Evolutionary conservation across 1,140 invertebrate species (phyloP), one percentile per base, ranked within the genome.

Genomic region (Chelonus insularis): DNA sequence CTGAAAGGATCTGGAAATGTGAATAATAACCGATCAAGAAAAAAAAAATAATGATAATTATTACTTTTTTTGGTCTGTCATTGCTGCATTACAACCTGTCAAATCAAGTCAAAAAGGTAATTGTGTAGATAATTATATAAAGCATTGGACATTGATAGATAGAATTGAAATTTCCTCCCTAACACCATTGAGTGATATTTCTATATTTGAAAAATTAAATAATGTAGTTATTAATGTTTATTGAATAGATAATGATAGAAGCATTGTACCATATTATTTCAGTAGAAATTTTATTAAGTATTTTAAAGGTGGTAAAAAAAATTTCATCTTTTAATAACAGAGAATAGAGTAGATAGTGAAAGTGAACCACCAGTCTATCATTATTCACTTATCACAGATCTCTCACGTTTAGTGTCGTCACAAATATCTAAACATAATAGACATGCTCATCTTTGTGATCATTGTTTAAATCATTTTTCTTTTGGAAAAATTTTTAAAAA

Each of bases 151-250:
- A n/a, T n/a, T n/a, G n/a, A n/a, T n/a, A n/a, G n/a, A n/a, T n/a
- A n/a, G n/a, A n/a, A n/a, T n/a, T n/a, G n/a, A n/a, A n/a, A n/a
- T n/a, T n/a, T n/a, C n/a, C n/a, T n/a, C n/a, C n/a, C 78, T 77
- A 4, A 67, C 79, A 5, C 66, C 71, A 64, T 60, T 80, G 55
- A 63, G 48, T 23, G 69, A 76, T 66, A 72, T 80, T 32, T 12
- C 50, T 50, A 74, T 72, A 67, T 68, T 80, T 59, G 76, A 80
- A 69, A 65, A 67, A 55, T 43, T 72, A 60, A 81, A 81, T 68
- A 66, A 72, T 65, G 62, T 80, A 34, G 16, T 52, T 9, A 68
- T 75, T 6, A 76, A 75, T 63, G 64, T 73, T 20, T 76, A 70
- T 55, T 67, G 52, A 18, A 23, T 61, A 8, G 50, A 61, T n/a